phyloP scores from a whole-genome alignment of 2,113 vertebrate genomes.

The Bombycilla garrulus region DNA sequence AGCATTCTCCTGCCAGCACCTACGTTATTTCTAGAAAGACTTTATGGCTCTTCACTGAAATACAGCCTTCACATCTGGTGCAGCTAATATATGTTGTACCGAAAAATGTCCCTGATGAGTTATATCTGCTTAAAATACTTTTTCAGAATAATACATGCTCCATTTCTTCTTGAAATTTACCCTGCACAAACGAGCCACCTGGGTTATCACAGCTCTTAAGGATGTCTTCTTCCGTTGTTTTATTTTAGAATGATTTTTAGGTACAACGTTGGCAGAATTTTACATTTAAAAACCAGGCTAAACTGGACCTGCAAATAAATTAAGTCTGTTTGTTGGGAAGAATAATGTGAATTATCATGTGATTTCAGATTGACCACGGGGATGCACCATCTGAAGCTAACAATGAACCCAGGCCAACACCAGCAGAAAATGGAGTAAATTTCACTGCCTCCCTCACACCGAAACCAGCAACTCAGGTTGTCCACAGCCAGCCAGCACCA shows the following conservation, averaged over 20 bases:
- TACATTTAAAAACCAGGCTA: background rate
- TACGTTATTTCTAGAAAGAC: background rate
- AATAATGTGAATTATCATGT: background rate
- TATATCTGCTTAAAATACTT: background rate
- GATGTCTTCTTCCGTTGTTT: background rate
- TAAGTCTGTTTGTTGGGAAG: background rate
- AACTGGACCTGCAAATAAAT: background rate
- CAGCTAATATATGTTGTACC: background rate
- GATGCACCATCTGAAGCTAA: conserved; percentile 83
- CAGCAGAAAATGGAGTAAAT: conserved; percentile 90
- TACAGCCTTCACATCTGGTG: background rate
- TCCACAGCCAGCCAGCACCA: conserved; percentile 85
- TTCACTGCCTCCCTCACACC: conserved; percentile 81
- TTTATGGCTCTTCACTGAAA: conserved; percentile 12
- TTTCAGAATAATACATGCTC: background rate
- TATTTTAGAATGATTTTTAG: background rate
- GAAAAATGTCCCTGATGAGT: conserved; percentile 1
- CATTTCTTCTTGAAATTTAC: background rate
- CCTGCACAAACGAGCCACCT: background rate
- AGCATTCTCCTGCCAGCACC: background rate
- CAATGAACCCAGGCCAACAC: conserved; percentile 78
- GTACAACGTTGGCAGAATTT: background rate
- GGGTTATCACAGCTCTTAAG: background rate
- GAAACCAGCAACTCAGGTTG: conserved; percentile 82
- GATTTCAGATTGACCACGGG: conserved; percentile 82